Evolutionary conservation across 2,797 vertebrate genomes (phyloP).

Genomic region (Miichthys miiuy): DNA sequence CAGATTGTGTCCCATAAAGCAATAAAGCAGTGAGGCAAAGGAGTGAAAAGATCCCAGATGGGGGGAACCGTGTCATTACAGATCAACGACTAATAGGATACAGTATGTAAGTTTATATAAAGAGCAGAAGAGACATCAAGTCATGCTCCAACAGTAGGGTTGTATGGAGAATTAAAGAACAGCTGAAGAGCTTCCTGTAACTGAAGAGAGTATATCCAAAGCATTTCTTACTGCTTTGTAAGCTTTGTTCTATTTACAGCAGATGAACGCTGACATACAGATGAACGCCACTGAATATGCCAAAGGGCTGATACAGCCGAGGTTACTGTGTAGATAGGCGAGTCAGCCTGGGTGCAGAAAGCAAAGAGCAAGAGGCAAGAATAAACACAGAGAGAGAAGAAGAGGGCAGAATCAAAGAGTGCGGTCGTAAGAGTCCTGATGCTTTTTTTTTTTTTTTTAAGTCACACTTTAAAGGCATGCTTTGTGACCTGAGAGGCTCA

Average conservation of each 20-base stretch:
- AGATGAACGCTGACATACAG: conserved; percentile 47
- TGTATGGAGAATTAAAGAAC: neutral
- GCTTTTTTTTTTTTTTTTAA: conserved; percentile 8
- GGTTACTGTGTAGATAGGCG: conserved; percentile 34
- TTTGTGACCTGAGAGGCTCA: conserved; percentile 53
- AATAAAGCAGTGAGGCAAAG: conserved; percentile 44
- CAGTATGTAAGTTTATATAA: conserved; percentile 22
- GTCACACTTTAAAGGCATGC: conserved; percentile 47
- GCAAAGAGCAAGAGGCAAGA: conserved; percentile 31
- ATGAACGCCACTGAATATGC: conserved; percentile 30
- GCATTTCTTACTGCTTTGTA: conserved; percentile 25
- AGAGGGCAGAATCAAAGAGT: conserved; percentile 32
- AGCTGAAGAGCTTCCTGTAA: conserved; percentile 9
- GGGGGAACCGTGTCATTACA: conserved; percentile 3
- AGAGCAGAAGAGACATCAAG: conserved; percentile 21
- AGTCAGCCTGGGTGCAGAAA: conserved; percentile 8
- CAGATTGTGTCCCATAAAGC: conserved; percentile 41
- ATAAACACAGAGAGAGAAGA: conserved; percentile 21
- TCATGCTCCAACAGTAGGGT: neutral
- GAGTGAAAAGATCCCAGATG: conserved; percentile 43
- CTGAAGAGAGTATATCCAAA: conserved; percentile 13
- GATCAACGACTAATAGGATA: conserved; percentile 32
- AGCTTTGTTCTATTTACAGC: conserved; percentile 55
- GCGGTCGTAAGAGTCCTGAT: conserved; percentile 20
- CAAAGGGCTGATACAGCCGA: conserved; percentile 49